Base-by-base conservation (phyloP, 1,140 invertebrate species). In the Agrilus planipennis region DNA sequence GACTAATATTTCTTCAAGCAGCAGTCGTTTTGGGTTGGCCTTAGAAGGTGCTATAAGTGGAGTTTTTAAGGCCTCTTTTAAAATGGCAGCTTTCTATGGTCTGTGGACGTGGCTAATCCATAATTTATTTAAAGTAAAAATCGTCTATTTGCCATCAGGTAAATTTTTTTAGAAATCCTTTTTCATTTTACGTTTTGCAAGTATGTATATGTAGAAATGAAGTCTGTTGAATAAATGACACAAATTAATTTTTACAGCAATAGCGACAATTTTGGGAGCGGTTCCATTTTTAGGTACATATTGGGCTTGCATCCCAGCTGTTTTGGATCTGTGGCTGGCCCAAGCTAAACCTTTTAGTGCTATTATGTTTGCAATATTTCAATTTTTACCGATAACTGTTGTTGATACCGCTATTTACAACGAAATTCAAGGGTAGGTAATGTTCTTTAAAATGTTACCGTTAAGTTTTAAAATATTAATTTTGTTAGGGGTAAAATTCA, bases 71-170 rank as follows among this genome's bases (percentile, higher is more conserved):
- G 91, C 92, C 0, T 94, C 91, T 1, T 85, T 96, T 44, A 99
- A 98, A 69, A 90, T 98, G 75, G 86, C 90, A 3, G 72, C 85
- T 0, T 99, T 99, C 66, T 97, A 98, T 61, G 93, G 92, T 0
- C 67, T 98, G 40, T 99, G 93, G 77, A 98, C 94, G 0, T 98
- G 93, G 89, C 76, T 98, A 20, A 86, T 93, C 32, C 93, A 98
- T 57, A 92, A 89, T 47, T 61, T 98, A 2, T 98, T 98, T 62
- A 84, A 86, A 49, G 83, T 94, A 0, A 87, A 92, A 58, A 86
- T 98, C 45, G 85, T 96, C 14, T 96, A 95, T 61, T 73, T 98
- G 44, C 93, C 93, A 2, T 85, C 91, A 57, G 80, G 82, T 85
- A 64, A 64, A 59, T 58, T 12, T 35, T n/a, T 14, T 10, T 21